Conservation (phyloP, 2,888 invertebrate genomes). For the Merodon equestris region DNA sequence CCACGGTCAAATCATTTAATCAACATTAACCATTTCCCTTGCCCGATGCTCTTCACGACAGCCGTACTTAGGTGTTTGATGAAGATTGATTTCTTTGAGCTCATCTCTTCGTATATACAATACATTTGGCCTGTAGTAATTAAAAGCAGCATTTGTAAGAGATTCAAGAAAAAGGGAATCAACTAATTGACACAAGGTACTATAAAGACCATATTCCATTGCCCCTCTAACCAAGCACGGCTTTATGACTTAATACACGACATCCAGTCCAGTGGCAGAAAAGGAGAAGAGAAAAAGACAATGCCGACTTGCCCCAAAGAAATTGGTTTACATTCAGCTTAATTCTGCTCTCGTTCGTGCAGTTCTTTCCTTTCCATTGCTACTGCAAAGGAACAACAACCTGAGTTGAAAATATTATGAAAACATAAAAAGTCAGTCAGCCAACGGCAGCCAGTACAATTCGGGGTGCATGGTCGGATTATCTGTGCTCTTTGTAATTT, state of each 20-base stretch:
- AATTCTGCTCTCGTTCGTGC: conserved; percentile 17
- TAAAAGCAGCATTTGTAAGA: background rate
- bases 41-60: background rate
- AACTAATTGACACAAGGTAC: conserved; percentile 43
- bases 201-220: background rate
- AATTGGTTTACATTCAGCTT: conserved; percentile 26
- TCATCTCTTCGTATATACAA: conserved; percentile 19
- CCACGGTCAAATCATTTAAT: too few species aligned
- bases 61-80: conserved; percentile 16
- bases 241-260: conserved; percentile 62
- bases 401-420: conserved; percentile 57
- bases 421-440: conserved; percentile 45
- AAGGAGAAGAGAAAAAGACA: conserved; percentile 15
- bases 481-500: conserved; percentile 53
- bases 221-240: background rate
- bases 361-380: conserved; percentile 7
- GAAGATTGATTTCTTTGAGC: conserved; percentile 58
- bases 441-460: conserved; percentile 35
- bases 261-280: too few species aligned
- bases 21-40: too few species aligned
- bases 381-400: conserved; percentile 4
- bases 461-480: conserved; percentile 1
- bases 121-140: conserved; percentile 1
- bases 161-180: background rate
- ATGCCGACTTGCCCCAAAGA: conserved; percentile 41